These are phyloP conservation scores for Gallinago solitaria DNA, from an alignment of 2,797 vertebrate genomes.

Conservation along the genomic window DNA sequence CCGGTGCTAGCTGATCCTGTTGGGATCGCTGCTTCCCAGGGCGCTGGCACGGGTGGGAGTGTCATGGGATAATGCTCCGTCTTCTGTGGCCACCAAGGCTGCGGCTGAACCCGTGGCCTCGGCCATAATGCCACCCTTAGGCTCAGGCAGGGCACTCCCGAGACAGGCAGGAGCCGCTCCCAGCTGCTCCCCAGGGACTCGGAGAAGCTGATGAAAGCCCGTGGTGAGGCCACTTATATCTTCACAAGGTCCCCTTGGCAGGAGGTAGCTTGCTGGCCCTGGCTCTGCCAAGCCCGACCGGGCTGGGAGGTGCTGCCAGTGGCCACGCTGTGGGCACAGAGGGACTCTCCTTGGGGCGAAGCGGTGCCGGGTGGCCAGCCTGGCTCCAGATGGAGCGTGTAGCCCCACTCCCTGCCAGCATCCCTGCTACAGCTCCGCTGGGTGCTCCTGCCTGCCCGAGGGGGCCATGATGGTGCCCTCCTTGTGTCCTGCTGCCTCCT, in stretches of 20 bases:
- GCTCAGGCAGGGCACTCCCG: neutral
- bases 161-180: neutral
- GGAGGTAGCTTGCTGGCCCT: neutral
- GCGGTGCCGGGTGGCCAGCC: neutral
- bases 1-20: accelerated
- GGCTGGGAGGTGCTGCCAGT: neutral
- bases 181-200: neutral
- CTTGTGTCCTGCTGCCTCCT: no score
- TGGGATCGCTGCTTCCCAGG: neutral
- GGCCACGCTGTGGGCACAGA: neutral
- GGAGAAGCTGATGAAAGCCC: accelerated
- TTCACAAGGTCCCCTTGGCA: accelerated
- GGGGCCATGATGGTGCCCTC: accelerated
- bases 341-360: neutral
- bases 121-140: neutral
- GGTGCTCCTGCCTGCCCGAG: neutral
- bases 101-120: neutral
- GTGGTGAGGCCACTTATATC: accelerated
- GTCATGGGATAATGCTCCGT: neutral
- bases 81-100: neutral
- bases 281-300: accelerated
- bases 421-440: accelerated
- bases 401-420: neutral
- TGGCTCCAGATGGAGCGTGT: accelerated
- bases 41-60: accelerated